Evolutionary conservation across 2,888 invertebrate genomes (phyloP).

Genomic region (Mellilla xanthometata): DNA sequence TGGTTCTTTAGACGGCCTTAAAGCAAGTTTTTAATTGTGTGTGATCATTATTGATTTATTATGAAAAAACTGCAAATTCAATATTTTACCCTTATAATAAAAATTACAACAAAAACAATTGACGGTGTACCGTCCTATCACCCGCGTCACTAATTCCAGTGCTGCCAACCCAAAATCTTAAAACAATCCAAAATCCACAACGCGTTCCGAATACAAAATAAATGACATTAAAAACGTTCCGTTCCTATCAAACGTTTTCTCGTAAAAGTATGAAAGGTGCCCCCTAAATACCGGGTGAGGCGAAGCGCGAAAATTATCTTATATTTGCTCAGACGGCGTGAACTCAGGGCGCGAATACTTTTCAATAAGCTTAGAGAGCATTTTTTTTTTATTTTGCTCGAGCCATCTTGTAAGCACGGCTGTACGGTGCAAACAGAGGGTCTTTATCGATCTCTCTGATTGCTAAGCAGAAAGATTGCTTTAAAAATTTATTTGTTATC

Average conservation of each 20-base stretch:
- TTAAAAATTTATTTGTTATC: slow-evolving; percentile 2
- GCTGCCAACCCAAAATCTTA: slow-evolving; percentile 32
- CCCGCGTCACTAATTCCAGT: slow-evolving; percentile 13
- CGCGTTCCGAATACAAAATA: slow-evolving; percentile 74
- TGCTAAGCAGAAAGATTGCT: slow-evolving; percentile 28
- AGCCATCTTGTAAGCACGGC: slow-evolving; percentile 67
- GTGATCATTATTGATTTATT: too few species aligned
- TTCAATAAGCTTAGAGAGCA: slow-evolving; percentile 81
- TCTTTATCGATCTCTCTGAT: slow-evolving; percentile 59
- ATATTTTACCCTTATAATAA: too few species aligned
- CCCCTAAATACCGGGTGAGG: slow-evolving; percentile 81
- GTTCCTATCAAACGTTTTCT: slow-evolving; percentile 62
- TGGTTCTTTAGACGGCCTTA: too few species aligned
- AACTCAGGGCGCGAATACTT: slow-evolving; percentile 81
- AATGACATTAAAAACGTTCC: slow-evolving; percentile 68
- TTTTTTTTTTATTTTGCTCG: slow-evolving; percentile 67
- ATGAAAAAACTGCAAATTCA: too few species aligned
- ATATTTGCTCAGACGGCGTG: slow-evolving; percentile 82
- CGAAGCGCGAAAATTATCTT: slow-evolving; percentile 82
- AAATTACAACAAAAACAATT: too few species aligned
- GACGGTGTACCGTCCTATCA: slow-evolving; percentile 5
- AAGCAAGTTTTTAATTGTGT: too few species aligned
- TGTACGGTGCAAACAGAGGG: slow-evolving; percentile 74
- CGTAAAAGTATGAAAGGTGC: slow-evolving; percentile 80
- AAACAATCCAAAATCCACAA: too few species aligned